Conservation (phyloP, 2,113 vertebrate species). For the Saimiri boliviensis region DNA sequence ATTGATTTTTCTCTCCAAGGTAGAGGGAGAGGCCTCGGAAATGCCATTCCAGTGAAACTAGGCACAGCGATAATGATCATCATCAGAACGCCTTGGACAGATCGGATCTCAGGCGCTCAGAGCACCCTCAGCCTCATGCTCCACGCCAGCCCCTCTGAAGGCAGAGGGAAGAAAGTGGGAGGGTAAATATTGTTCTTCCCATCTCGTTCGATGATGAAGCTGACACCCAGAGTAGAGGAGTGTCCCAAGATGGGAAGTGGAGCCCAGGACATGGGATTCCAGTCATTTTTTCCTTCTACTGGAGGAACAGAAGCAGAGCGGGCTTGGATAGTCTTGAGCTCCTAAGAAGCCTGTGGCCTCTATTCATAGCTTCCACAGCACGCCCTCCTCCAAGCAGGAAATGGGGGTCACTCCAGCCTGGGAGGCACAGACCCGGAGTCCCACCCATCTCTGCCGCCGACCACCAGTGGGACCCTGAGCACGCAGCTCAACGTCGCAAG, state of each 20-base stretch:
- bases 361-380: fast-evolving
- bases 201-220: neutral
- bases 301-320: neutral
- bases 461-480: neutral
- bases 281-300: fast-evolving
- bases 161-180: neutral
- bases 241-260: neutral
- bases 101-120: neutral
- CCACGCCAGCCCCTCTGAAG: neutral
- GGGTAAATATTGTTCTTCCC: fast-evolving
- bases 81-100: neutral
- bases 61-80: neutral
- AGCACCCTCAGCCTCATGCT: neutral
- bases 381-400: neutral
- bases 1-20: neutral
- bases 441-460: neutral
- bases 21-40: neutral
- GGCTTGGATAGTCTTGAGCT: neutral
- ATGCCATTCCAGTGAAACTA: neutral
- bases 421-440: neutral
- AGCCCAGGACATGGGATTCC: fast-evolving
- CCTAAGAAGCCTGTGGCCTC: fast-evolving
- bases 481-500: fast-evolving
- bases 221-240: neutral
- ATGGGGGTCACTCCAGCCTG: neutral